Percentiles rank a stretch among this genome's conserved stretches.
phyloP scores from a whole-genome alignment of 2,888 invertebrate genomes.

The Elegia similella region DNA sequence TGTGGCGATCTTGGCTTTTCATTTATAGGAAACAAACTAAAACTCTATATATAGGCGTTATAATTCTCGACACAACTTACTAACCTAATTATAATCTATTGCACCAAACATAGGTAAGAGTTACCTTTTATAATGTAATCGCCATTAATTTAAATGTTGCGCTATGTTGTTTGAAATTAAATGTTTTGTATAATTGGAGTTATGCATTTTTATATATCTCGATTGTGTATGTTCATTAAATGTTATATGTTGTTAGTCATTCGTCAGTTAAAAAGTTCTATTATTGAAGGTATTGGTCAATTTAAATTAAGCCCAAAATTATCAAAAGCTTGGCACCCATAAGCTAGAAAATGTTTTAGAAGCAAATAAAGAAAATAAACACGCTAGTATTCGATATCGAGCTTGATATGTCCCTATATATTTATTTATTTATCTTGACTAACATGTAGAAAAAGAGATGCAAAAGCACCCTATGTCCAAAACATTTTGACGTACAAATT shows the following conservation, averaged over 20 bases:
- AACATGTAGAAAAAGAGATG: no score
- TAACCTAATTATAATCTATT: conserved; percentile 24
- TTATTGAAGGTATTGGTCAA: neutral
- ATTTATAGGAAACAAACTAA: neutral
- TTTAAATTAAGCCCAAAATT: no score
- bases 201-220: conserved; percentile 37
- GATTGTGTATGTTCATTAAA: conserved; percentile 35
- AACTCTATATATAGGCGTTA: neutral
- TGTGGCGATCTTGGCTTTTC: neutral
- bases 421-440: no score
- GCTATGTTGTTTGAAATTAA: conserved; percentile 23
- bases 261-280: conserved; percentile 18
- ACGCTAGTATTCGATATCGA: no score
- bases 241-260: conserved; percentile 29
- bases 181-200: conserved; percentile 36
- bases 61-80: conserved; percentile 13
- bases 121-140: conserved; percentile 21
- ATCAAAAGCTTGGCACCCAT: no score
- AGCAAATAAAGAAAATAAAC: no score
- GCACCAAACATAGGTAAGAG: conserved; percentile 27
- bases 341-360: no score
- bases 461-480: no score
- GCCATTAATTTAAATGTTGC: conserved; percentile 22
- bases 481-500: no score
- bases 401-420: no score